These are phyloP conservation scores for Leptopterna dolabrata DNA, from an alignment of 2,888 invertebrate species.

Conservation along the genomic window DNA sequence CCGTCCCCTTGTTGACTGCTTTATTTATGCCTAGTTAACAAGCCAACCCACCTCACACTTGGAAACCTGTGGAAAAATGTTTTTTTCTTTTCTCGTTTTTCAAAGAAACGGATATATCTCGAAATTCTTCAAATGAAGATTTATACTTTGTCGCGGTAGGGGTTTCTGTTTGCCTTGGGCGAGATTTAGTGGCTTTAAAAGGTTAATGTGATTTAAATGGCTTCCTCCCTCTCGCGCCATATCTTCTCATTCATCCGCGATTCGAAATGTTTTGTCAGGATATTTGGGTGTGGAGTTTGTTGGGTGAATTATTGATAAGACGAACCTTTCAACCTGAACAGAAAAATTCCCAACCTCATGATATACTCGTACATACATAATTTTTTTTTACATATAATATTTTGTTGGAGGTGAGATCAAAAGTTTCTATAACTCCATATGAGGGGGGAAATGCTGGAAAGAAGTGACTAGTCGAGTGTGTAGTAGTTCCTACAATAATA, in stretches of 20 bases:
- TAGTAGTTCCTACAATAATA: no score
- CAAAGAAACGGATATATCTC: conserved; percentile 34
- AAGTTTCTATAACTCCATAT: no score
- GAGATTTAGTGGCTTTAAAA: conserved; percentile 53
- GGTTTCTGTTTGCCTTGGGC: conserved; percentile 47
- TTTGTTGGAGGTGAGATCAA: no score
- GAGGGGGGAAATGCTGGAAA: no score
- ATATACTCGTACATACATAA: no score
- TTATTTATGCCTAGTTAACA: conserved; percentile 54
- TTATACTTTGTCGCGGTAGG: conserved; percentile 5
- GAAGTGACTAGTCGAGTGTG: no score
- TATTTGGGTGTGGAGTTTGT: conserved; percentile 31
- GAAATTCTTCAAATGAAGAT: conserved; percentile 51
- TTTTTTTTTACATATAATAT: no score
- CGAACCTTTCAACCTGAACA: background rate
- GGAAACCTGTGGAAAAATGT: conserved; percentile 38
- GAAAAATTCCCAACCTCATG: no score
- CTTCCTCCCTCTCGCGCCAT: background rate
- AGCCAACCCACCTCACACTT: conserved; percentile 26
- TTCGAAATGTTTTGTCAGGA: conserved; percentile 29
- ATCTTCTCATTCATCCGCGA: background rate
- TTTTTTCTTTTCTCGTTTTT: background rate
- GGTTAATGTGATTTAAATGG: conserved; percentile 54
- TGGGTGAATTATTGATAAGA: background rate
- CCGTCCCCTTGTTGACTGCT: conserved; percentile 43